Conservation (phyloP, 2,888 invertebrate species). For the Plusia festucae region DNA sequence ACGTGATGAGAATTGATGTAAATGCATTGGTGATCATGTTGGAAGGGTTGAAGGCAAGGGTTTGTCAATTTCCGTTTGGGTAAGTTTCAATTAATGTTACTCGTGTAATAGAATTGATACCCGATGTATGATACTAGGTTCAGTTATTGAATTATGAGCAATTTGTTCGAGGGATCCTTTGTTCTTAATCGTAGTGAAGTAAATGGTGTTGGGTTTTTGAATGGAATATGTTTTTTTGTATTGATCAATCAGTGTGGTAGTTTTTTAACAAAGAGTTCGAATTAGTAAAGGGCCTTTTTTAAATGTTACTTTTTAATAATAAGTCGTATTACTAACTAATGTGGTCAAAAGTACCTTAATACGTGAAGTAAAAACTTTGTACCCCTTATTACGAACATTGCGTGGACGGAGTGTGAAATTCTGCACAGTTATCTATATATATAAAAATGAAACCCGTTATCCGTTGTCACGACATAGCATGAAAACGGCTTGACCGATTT, state of each 20-base stretch:
- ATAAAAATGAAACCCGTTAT: no score
- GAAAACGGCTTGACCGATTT: no score
- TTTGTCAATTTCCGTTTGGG: slow-evolving; percentile 44
- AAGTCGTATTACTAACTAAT: no score
- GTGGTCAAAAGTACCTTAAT: no score
- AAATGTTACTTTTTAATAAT: no score
- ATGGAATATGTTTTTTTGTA: background rate
- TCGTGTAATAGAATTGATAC: slow-evolving; percentile 32
- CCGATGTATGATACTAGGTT: slow-evolving; percentile 21
- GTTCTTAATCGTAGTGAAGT: background rate
- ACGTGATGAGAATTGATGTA: slow-evolving; percentile 16
- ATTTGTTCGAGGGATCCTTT: slow-evolving; percentile 3
- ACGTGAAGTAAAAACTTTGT: no score
- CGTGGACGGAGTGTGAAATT: no score
- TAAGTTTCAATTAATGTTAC: slow-evolving; percentile 38
- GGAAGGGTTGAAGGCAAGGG: slow-evolving; percentile 20
- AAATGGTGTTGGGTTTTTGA: background rate
- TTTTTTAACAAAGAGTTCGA: background rate
- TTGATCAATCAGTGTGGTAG: background rate
- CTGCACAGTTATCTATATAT: no score
- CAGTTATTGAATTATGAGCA: slow-evolving; percentile 25
- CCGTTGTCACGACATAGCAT: no score
- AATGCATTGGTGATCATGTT: slow-evolving; percentile 33
- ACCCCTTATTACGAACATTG: no score
- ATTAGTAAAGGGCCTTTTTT: background rate